These are phyloP conservation scores for Eubucco bourcierii DNA, from an alignment of 2,113 vertebrate genomes.

Conservation along the genomic window DNA sequence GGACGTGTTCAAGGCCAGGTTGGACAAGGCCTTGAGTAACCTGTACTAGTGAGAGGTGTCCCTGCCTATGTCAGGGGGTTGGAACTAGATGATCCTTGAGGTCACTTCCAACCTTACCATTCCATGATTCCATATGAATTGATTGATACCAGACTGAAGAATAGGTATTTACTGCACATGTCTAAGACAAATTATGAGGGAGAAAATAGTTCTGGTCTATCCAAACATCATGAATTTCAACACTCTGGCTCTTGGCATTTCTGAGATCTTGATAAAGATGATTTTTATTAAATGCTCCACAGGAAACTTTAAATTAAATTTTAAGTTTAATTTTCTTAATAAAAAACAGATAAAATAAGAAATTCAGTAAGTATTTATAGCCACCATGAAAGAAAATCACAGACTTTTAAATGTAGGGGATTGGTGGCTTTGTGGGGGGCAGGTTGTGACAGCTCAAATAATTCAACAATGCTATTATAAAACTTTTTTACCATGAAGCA, in stretches of 20 bases:
- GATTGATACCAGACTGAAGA: neutral
- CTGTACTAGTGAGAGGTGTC: no score
- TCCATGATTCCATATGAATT: no score
- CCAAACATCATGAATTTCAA: neutral
- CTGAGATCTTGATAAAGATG: neutral
- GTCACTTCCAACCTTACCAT: no score
- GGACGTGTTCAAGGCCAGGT: no score
- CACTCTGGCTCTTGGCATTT: neutral
- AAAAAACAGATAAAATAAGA: neutral
- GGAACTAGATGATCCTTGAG: no score
- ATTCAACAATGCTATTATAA: neutral
- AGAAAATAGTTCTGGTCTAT: neutral
- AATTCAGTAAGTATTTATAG: neutral
- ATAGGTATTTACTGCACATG: accelerated
- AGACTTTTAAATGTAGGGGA: accelerated
- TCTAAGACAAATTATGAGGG: neutral
- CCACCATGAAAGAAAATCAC: neutral
- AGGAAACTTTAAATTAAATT: neutral
- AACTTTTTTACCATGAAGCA: neutral
- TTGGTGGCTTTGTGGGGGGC: neutral
- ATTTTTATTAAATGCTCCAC: neutral
- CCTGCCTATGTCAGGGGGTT: no score
- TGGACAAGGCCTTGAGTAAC: no score
- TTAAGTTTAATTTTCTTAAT: neutral
- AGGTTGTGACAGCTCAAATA: neutral